Percentiles rank a stretch among this genome's conserved stretches.
phyloP scores from a whole-genome alignment of 2,797 vertebrate species.

The Gymnoscopelus braueri region DNA sequence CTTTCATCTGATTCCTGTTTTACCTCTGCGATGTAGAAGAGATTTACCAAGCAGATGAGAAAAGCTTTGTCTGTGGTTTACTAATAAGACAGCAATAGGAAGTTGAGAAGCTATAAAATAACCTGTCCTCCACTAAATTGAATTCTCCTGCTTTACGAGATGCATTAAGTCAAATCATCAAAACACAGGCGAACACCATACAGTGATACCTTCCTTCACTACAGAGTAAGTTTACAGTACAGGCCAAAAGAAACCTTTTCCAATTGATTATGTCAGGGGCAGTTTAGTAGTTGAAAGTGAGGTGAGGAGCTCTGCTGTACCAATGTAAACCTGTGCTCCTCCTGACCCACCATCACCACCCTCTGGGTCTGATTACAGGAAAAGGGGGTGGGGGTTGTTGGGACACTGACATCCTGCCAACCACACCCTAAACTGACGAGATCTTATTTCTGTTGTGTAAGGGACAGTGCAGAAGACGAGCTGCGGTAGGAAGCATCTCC shows the following conservation, averaged over 20 bases:
- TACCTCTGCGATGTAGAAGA: conserved; percentile 37
- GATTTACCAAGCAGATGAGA: conserved; percentile 24
- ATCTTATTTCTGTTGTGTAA: conserved; percentile 64
- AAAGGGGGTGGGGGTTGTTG: conserved; percentile 51
- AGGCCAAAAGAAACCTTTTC: not conserved
- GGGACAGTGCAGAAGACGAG: conserved; percentile 43
- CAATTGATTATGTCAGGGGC: not conserved
- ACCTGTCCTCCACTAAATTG: not conserved
- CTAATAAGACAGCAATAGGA: conserved; percentile 33
- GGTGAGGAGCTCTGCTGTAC: not conserved
- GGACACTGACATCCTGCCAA: conserved; percentile 64
- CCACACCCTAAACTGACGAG: conserved; percentile 72
- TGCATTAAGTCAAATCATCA: not conserved
- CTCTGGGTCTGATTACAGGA: conserved; percentile 69
- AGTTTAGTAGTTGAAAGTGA: not conserved
- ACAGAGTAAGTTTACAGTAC: too few species aligned
- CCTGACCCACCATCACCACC: not conserved
- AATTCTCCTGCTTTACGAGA: conserved; percentile 1
- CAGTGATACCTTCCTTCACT: too few species aligned
- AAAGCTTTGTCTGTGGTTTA: conserved; percentile 11
- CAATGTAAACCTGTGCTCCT: conserved; percentile 11
- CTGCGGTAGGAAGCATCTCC: conserved; percentile 41
- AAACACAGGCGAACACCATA: not conserved
- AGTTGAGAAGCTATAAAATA: conserved; percentile 16
- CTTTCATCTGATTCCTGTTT: conserved; percentile 31